Evolutionary conservation across 2,113 vertebrate genomes (phyloP).

Genomic region (Podarcis muralis): DNA sequence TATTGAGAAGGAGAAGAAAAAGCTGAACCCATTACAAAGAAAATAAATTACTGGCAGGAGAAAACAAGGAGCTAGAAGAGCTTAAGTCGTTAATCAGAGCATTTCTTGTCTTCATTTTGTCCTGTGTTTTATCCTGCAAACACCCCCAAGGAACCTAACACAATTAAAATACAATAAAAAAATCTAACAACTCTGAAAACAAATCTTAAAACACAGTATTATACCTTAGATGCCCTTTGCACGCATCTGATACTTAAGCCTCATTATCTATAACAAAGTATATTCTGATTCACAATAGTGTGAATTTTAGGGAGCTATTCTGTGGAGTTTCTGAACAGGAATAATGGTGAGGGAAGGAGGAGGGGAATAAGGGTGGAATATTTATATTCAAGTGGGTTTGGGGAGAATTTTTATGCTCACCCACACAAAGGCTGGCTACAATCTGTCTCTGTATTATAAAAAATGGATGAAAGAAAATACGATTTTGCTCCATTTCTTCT

Average conservation of each 20-base stretch:
- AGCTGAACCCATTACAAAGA: constrained; percentile 14
- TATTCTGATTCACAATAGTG: neutral
- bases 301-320: neutral
- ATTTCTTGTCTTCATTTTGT: neutral
- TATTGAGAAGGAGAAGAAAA: constrained; percentile 55
- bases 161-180: neutral
- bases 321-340: neutral
- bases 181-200: neutral
- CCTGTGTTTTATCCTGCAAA: neutral
- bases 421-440: neutral
- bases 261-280: neutral
- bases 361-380: neutral
- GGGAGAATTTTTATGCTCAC: neutral
- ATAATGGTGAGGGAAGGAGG: neutral
- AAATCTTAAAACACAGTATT: neutral
- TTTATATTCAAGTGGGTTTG: neutral
- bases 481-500: neutral
- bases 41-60: neutral
- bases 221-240: neutral
- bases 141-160: neutral
- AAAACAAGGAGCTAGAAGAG: neutral
- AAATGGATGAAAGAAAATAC: neutral
- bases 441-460: neutral
- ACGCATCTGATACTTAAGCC: neutral
- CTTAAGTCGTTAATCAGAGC: neutral